A percentile compares a stretch with the other conserved stretches of the same genome.
These are phyloP conservation scores for Scolopax mira DNA, from an alignment of 2,113 vertebrate species.

Conservation along the genomic window DNA sequence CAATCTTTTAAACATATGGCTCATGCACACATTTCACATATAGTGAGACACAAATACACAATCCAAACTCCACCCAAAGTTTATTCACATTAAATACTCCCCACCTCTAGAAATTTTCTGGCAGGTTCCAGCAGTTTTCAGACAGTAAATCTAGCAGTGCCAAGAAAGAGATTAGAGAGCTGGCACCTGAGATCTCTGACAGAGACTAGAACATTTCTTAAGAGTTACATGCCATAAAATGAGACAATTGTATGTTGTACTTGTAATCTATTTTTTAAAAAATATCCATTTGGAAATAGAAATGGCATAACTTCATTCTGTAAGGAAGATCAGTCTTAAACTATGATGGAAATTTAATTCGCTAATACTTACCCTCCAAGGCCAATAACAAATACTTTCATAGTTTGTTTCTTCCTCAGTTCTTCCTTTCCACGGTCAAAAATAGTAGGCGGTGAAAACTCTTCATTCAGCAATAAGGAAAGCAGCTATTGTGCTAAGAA, in stretches of 20 bases:
- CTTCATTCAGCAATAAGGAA: not conserved
- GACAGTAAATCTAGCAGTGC: not conserved
- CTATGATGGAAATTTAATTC: not conserved
- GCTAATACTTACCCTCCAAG: conserved; percentile 87
- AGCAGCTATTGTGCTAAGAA: not conserved
- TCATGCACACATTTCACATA: not conserved
- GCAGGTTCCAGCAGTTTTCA: not conserved
- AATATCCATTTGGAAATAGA: not conserved
- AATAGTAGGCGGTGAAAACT: not conserved
- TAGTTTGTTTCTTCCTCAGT: conserved; percentile 51
- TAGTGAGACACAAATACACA: not conserved
- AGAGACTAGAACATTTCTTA: not conserved
- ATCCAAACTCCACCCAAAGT: not conserved
- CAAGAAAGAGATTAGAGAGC: not conserved
- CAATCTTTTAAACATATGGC: not conserved
- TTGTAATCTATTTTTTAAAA: not conserved
- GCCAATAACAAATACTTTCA: conserved; percentile 86
- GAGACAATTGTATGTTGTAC: not conserved
- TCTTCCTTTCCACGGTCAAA: conserved; percentile 54
- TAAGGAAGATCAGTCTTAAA: not conserved
- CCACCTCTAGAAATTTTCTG: not conserved
- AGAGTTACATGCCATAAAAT: not conserved
- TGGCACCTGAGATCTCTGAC: not conserved
- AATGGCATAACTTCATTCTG: not conserved
- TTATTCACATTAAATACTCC: not conserved